Evolutionary conservation across 1,140 invertebrate species (phyloP).

Genomic region (Megalopta genalis): DNA sequence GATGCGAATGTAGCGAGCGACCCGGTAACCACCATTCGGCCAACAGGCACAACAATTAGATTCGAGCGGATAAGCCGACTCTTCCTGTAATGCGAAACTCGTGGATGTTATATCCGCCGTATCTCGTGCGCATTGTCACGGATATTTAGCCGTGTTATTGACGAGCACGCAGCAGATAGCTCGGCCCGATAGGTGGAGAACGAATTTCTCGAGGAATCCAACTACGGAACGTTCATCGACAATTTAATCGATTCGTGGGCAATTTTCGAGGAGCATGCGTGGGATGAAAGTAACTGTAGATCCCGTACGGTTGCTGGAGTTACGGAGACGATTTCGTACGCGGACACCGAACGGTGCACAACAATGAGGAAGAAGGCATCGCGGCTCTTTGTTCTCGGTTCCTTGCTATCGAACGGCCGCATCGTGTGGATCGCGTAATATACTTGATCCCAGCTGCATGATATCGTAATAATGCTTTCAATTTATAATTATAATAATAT

Average conservation of each 20-base stretch:
- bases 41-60: conserved; percentile 71
- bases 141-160: conserved; percentile 48
- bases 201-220: conserved; percentile 16
- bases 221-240: neutral
- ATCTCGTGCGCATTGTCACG: conserved; percentile 52
- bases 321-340: neutral
- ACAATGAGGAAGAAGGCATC: neutral
- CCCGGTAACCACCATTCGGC: conserved; percentile 64
- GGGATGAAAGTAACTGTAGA: neutral
- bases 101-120: conserved; percentile 54
- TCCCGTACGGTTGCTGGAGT: neutral
- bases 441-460: neutral
- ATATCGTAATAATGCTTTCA: too few relatives aligned
- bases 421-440: neutral
- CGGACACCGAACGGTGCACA: neutral
- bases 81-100: conserved; percentile 72
- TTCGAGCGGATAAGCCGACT: conserved; percentile 63
- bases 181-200: neutral
- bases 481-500: too few relatives aligned
- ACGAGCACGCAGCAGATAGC: conserved; percentile 25
- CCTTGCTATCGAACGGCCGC: neutral
- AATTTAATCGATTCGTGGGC: conserved; percentile 24
- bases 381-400: neutral
- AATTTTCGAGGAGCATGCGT: conserved; percentile 2
- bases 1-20: conserved; percentile 60